phyloP scores from a whole-genome alignment of 2,797 vertebrate species.

The Orientallactaga sibirica region DNA sequence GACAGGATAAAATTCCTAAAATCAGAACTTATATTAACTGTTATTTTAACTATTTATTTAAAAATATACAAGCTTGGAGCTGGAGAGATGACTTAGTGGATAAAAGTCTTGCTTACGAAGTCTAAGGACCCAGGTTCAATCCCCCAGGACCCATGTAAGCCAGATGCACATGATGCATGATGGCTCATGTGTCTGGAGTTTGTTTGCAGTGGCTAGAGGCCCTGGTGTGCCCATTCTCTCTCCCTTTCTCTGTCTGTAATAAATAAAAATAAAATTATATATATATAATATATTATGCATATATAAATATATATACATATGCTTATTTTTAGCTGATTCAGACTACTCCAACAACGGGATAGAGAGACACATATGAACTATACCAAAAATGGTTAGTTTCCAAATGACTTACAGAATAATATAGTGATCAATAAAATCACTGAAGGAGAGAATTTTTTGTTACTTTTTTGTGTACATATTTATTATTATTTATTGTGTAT shows the following conservation, averaged over 20 bases:
- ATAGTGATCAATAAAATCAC: conserved; percentile 26
- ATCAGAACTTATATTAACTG: background rate
- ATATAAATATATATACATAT: too few species aligned
- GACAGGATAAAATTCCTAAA: conserved; percentile 42
- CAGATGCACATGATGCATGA: too few species aligned
- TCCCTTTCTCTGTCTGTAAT: too few species aligned
- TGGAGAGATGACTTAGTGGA: too few species aligned
- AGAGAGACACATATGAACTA: background rate
- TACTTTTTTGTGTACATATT: background rate
- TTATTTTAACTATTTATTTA: conserved; percentile 9
- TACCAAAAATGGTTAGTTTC: background rate
- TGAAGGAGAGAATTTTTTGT: background rate
- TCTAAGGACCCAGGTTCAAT: too few species aligned
- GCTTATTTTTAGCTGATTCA: conserved; percentile 28
- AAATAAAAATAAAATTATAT: too few species aligned
- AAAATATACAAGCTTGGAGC: background rate
- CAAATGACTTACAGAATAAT: conserved; percentile 38
- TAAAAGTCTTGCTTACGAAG: too few species aligned
- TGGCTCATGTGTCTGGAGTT: too few species aligned
- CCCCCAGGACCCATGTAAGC: too few species aligned
- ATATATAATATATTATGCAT: too few species aligned
- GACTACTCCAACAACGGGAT: background rate
- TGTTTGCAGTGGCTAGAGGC: too few species aligned
- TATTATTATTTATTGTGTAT: background rate
- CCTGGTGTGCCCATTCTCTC: too few species aligned